These are phyloP conservation scores for Nomada hirtipes DNA, from an alignment of 2,888 invertebrate species.

Conservation along the genomic window DNA sequence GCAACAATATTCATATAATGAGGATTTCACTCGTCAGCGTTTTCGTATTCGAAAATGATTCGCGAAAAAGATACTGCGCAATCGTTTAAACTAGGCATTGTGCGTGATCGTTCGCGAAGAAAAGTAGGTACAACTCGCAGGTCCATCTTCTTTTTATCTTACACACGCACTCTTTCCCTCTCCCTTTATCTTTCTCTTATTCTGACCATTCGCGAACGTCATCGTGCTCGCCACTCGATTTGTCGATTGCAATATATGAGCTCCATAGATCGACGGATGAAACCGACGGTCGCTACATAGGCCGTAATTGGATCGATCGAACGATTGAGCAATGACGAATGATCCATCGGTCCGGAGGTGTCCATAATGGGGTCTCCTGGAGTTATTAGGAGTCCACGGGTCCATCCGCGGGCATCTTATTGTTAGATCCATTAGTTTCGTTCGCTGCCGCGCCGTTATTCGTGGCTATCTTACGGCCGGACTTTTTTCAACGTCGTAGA, in stretches of 20 bases:
- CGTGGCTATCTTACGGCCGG: conserved; percentile 27
- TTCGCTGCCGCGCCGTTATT: conserved; percentile 62
- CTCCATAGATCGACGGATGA: conserved; percentile 63
- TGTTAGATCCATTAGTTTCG: conserved; percentile 64
- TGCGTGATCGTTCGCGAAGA: conserved; percentile 26
- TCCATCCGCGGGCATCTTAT: conserved; percentile 52
- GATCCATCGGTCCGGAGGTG: conserved; percentile 69
- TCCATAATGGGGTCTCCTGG: conserved; percentile 68
- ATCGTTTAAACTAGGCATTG: conserved; percentile 50
- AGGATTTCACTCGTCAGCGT: conserved; percentile 27
- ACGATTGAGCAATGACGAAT: conserved; percentile 74
- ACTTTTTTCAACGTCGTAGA: not conserved
- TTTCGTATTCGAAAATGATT: conserved; percentile 20
- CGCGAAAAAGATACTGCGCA: conserved; percentile 24
- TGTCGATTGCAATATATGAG: conserved; percentile 67
- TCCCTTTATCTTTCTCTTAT: not conserved
- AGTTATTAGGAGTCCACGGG: conserved; percentile 68
- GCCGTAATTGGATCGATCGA: conserved; percentile 74
- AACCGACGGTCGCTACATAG: conserved; percentile 60
- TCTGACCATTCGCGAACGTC: conserved; percentile 48
- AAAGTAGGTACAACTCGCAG: conserved; percentile 19
- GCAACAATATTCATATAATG: conserved; percentile 39
- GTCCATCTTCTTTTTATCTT: conserved; percentile 9
- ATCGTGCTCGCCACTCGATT: conserved; percentile 65
- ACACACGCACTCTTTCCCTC: not conserved